Percentiles rank a stretch among this genome's conserved stretches.
Conservation (phyloP, 2,113 vertebrate genomes). For the Hepsetus odoe region DNA sequence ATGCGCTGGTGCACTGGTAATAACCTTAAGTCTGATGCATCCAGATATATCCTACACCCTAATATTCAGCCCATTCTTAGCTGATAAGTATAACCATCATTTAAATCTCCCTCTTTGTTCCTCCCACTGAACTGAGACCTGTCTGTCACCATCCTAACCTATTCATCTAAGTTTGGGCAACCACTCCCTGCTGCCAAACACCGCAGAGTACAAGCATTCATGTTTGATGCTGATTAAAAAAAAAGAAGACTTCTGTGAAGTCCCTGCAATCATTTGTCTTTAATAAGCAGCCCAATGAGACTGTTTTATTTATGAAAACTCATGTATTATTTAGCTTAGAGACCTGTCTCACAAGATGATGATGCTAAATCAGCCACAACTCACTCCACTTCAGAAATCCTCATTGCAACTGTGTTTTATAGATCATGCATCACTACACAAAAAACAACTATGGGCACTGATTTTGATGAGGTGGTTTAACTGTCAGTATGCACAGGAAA, state of each 20-base stretch:
- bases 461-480: neutral
- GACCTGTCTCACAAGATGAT: neutral
- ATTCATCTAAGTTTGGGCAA: slow-evolving; percentile 24
- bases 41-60: neutral
- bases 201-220: slow-evolving; percentile 9
- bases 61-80: neutral
- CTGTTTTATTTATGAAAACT: slow-evolving; percentile 53
- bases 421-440: neutral
- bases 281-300: slow-evolving; percentile 22
- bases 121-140: neutral
- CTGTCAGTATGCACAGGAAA: neutral
- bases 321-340: slow-evolving; percentile 29
- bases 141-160: neutral
- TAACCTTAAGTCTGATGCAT: neutral
- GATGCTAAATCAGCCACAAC: slow-evolving; percentile 20
- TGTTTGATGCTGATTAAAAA: slow-evolving; percentile 1
- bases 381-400: neutral
- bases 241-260: slow-evolving; percentile 31
- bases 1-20: neutral
- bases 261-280: neutral
- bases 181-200: neutral
- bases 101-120: neutral
- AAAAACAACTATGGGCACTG: neutral
- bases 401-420: neutral
- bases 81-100: neutral